These are phyloP conservation scores for Burhinus oedicnemus DNA, from an alignment of 2,113 vertebrate genomes.

Conservation along the genomic window DNA sequence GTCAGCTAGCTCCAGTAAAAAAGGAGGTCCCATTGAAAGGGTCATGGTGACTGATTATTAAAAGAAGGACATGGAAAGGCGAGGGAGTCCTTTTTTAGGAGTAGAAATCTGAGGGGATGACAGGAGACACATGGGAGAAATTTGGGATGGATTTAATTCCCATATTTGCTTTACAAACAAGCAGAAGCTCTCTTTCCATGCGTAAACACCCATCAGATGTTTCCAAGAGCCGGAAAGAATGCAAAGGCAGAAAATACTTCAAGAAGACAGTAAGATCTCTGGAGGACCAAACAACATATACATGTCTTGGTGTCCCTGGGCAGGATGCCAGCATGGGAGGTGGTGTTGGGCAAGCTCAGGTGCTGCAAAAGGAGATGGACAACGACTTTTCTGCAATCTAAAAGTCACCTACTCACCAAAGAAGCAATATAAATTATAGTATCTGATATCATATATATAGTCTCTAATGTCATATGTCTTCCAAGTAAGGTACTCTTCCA, in stretches of 20 bases:
- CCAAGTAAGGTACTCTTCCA: neutral
- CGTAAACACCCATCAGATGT: neutral
- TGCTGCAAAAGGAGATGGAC: neutral
- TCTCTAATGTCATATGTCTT: neutral
- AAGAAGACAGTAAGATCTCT: neutral
- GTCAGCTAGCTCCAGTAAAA: neutral
- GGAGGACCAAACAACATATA: neutral
- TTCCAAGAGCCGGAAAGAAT: neutral
- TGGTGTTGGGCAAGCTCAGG: neutral
- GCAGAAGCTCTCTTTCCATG: neutral
- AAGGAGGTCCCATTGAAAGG: neutral
- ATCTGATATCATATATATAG: neutral
- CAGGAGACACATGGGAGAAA: neutral
- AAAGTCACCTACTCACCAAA: neutral
- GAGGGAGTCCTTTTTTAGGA: neutral
- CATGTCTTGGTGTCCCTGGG: rapidly evolving
- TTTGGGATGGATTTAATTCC: neutral
- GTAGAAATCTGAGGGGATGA: neutral
- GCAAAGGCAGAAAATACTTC: neutral
- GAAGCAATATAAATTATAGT: neutral
- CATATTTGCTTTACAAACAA: neutral
- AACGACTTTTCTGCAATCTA: neutral
- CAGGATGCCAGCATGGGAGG: neutral
- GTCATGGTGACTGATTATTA: neutral
- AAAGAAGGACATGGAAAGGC: neutral